These are phyloP conservation scores for Vanessa atalanta DNA, from an alignment of 1,140 invertebrate species.

Conservation along the genomic window DNA sequence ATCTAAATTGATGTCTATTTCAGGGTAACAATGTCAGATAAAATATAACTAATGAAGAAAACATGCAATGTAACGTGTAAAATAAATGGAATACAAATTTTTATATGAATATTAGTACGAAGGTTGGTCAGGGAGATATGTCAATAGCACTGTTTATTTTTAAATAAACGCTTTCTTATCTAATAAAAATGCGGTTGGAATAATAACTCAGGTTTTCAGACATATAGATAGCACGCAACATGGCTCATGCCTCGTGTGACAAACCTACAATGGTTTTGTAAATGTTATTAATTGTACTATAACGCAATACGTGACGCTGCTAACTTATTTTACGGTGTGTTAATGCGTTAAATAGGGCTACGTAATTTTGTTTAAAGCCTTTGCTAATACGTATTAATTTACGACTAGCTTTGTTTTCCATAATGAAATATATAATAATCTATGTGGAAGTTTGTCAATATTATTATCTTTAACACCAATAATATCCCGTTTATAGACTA, in stretches of 20 bases:
- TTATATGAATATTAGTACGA: conserved; percentile 15
- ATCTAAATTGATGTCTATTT: neutral
- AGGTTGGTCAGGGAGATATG: conserved; percentile 51
- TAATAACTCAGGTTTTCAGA: conserved; percentile 62
- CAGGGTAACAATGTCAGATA: neutral
- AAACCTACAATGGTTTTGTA: conserved; percentile 55
- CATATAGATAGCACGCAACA: conserved; percentile 62
- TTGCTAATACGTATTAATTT: no score
- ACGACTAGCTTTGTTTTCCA: no score
- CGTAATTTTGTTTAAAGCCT: conserved; percentile 17
- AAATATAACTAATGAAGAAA: neutral
- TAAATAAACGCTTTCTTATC: conserved; percentile 61
- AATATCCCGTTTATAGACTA: no score
- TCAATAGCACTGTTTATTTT: conserved; percentile 76
- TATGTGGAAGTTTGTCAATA: no score
- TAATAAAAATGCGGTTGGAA: conserved; percentile 68
- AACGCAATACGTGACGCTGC: conserved; percentile 28
- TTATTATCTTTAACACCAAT: no score
- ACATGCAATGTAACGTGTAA: conserved; percentile 12
- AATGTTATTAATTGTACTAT: conserved; percentile 51
- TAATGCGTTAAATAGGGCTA: conserved; percentile 36
- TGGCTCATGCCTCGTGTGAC: conserved; percentile 47
- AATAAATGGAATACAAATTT: neutral
- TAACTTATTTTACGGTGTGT: conserved; percentile 46
- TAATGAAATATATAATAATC: no score